Percentiles rank a stretch among this genome's conserved stretches.
These are phyloP conservation scores for Stenoptilia bipunctidactyla DNA, from an alignment of 2,888 invertebrate species.

Conservation along the genomic window DNA sequence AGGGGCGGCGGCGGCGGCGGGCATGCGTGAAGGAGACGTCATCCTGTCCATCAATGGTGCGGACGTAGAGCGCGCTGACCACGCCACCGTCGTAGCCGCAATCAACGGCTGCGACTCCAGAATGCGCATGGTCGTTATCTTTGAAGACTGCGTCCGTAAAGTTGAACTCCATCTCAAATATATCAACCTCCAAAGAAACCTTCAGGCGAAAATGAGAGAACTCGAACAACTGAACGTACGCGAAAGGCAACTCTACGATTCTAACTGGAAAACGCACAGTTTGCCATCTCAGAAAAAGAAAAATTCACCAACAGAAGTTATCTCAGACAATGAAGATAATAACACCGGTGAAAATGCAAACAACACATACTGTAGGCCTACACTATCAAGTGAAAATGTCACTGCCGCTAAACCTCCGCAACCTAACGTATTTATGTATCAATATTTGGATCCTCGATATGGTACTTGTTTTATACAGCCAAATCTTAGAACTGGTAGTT, in stretches of 20 bases:
- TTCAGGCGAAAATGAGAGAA: conserved; percentile 88
- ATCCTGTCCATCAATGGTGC: conserved; percentile 96
- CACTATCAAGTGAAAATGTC: conserved; percentile 86
- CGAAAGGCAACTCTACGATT: conserved; percentile 86
- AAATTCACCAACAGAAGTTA: conserved; percentile 63
- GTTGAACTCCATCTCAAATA: conserved; percentile 93
- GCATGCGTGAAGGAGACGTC: conserved; percentile 96
- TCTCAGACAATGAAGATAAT: conserved; percentile 52
- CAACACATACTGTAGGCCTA: conserved; percentile 79
- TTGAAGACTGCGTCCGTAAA: conserved; percentile 96
- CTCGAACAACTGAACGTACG: conserved; percentile 84
- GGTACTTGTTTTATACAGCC: conserved; percentile 79
- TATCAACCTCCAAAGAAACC: conserved; percentile 86
- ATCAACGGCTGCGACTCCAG: conserved; percentile 90
- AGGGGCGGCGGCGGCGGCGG: conserved; percentile 92
- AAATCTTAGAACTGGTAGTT: conserved; percentile 75
- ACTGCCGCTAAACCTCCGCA: conserved; percentile 59
- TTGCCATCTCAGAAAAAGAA: conserved; percentile 88
- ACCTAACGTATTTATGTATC: conserved; percentile 70
- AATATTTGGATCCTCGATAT: conserved; percentile 80
- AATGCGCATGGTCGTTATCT: conserved; percentile 96
- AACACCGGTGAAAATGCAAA: conserved; percentile 60
- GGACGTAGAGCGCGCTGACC: conserved; percentile 95
- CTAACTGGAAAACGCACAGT: conserved; percentile 92
- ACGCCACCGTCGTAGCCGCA: conserved; percentile 91